A percentile compares a stretch with the other conserved stretches of the same genome.
Evolutionary conservation across 2,113 vertebrate species (phyloP).

Genomic region (Ariopsis seemanni): DNA sequence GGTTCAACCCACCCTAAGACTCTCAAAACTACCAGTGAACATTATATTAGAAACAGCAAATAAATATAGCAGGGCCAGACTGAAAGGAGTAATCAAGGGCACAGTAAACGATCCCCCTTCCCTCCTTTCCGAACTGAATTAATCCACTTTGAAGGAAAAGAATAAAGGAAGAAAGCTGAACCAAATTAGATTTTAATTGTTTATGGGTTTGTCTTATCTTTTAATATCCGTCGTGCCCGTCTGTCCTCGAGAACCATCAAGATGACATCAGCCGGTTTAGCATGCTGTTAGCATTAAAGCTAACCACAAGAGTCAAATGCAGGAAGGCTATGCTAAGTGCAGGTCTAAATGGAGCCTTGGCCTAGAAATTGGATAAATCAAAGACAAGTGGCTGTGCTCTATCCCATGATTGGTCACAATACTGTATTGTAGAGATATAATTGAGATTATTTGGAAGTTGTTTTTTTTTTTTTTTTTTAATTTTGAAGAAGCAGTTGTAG

Average conservation of each 20-base stretch:
- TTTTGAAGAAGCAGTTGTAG: not conserved
- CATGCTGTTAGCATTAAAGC: constrained; percentile 24
- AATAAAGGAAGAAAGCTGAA: constrained; percentile 33
- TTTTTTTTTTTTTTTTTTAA: not conserved
- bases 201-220: constrained; percentile 36
- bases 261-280: constrained; percentile 17
- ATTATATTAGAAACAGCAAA: constrained; percentile 9
- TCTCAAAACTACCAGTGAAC: not conserved
- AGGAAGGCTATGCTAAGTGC: not conserved
- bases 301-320: not conserved
- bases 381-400: not conserved
- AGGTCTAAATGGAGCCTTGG: not conserved
- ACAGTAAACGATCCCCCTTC: not conserved
- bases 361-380: not conserved
- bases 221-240: constrained; percentile 25
- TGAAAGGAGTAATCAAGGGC: constrained; percentile 16
- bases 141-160: constrained; percentile 32
- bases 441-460: not conserved
- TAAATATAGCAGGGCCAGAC: not conserved
- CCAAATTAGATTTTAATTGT: constrained; percentile 35
- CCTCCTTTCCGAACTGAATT: not conserved
- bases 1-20: not conserved
- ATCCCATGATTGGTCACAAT: not conserved
- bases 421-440: not conserved
- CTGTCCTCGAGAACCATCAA: constrained; percentile 9